Evolutionary conservation across 2,113 vertebrate species (phyloP).

Genomic region (Podarcis raffonei): DNA sequence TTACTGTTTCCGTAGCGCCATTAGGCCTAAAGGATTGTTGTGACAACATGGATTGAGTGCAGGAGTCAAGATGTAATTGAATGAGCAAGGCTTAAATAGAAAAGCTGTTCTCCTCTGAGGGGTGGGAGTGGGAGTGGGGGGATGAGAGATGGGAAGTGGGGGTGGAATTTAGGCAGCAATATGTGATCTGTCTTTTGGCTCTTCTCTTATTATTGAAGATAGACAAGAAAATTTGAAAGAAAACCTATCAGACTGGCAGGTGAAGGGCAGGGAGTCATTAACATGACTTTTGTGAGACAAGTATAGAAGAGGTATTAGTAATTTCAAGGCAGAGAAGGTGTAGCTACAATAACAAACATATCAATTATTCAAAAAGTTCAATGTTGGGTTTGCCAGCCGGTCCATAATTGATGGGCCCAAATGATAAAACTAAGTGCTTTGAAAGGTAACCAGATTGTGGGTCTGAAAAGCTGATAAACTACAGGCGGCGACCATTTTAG

Average conservation of each 20-base stretch:
- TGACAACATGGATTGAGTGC: conserved; percentile 40
- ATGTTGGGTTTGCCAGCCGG: not conserved
- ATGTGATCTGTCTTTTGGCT: conserved; percentile 2
- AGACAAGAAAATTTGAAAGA: not conserved
- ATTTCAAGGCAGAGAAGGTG: conserved; percentile 21
- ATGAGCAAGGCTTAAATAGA: conserved; percentile 33
- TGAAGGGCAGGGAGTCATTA: conserved; percentile 37
- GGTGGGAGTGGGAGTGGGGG: not conserved
- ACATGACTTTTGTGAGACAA: not conserved
- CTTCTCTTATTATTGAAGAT: conserved; percentile 17
- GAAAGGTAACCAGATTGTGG: not conserved
- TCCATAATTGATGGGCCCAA: not conserved
- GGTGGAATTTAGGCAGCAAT: conserved; percentile 8
- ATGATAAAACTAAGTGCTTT: not conserved
- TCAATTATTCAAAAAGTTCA: accelerated
- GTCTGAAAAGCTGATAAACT: not conserved
- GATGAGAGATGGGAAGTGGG: not conserved
- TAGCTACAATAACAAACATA: not conserved
- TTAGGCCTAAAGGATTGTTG: conserved; percentile 40
- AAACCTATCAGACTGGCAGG: conserved; percentile 30
- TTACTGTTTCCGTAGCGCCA: conserved; percentile 8
- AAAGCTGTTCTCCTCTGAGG: conserved; percentile 45
- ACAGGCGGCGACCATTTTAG: no score
- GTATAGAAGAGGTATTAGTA: not conserved
- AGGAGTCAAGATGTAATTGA: conserved; percentile 49